These are phyloP conservation scores for Rhyacichthys aspro DNA, from an alignment of 2,797 vertebrate species.

Conservation along the genomic window DNA sequence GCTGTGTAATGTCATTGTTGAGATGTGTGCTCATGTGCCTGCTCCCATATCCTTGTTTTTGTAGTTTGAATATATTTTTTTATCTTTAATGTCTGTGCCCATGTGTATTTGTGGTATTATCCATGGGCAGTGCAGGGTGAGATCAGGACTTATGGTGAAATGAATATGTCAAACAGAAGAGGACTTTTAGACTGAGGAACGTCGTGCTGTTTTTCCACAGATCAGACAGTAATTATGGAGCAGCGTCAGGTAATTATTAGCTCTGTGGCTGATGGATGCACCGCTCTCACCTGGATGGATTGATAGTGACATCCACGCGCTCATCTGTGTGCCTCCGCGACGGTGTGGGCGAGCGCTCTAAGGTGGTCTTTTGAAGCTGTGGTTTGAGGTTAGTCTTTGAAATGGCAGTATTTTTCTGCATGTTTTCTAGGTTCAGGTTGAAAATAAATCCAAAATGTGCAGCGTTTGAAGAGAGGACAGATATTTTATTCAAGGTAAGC, in stretches of 20 bases:
- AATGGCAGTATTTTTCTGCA: constrained; percentile 7
- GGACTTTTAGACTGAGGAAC: constrained; percentile 10
- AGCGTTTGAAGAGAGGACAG: neutral
- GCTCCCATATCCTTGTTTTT: too few relatives aligned
- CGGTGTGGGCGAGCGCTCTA: constrained; percentile 1
- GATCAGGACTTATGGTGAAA: constrained; percentile 1
- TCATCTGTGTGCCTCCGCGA: neutral
- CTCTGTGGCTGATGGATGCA: constrained; percentile 43
- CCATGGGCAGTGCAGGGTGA: too few relatives aligned
- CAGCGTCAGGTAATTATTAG: constrained; percentile 55
- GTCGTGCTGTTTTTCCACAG: constrained; percentile 37
- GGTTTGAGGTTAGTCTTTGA: constrained; percentile 2
- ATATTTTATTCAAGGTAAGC: neutral
- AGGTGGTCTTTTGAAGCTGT: neutral
- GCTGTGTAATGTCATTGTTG: too few relatives aligned
- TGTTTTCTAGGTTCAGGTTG: neutral
- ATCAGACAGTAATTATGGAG: constrained; percentile 60
- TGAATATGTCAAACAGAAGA: constrained; percentile 13
- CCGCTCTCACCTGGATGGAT: constrained; percentile 41
- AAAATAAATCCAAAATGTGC: neutral
- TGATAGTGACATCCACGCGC: constrained; percentile 17
- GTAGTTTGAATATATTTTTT: too few relatives aligned
- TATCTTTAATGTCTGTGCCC: too few relatives aligned
- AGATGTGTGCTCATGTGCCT: too few relatives aligned
- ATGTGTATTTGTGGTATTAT: too few relatives aligned